Evolutionary conservation across 2,113 vertebrate genomes (phyloP).

Genomic region (Hippoglossus stenolepis): DNA sequence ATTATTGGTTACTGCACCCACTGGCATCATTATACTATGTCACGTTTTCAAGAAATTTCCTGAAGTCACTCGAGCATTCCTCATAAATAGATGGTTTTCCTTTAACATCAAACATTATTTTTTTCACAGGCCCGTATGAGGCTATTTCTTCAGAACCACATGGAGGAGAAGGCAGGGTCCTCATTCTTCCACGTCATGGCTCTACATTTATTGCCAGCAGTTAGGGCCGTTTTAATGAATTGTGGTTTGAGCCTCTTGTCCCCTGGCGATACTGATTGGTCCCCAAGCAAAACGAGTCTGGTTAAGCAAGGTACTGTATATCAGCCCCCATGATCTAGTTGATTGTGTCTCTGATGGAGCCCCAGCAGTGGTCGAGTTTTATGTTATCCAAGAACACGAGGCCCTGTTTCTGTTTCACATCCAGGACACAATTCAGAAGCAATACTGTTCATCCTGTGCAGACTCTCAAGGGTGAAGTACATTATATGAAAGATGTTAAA

Average conservation of each 20-base stretch:
- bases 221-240: slow-evolving; percentile 13
- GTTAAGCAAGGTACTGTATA: not conserved
- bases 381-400: not conserved
- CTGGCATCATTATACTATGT: not conserved
- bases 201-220: slow-evolving; percentile 6
- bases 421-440: not conserved
- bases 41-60: not conserved
- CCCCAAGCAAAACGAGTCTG: not conserved
- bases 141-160: not conserved
- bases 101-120: not conserved
- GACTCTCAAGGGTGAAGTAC: not conserved
- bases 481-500: not conserved
- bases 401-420: not conserved
- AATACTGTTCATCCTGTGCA: not conserved
- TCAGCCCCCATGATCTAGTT: not conserved
- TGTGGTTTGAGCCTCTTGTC: not conserved
- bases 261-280: slow-evolving; percentile 4
- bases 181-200: not conserved
- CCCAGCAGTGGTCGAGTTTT: not conserved
- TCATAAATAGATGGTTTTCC: not conserved
- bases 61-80: not conserved
- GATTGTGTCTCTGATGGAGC: slow-evolving; percentile 1
- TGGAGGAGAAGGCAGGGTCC: not conserved
- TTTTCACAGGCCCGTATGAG: not conserved
- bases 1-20: not conserved